Conservation (phyloP, 2,113 vertebrate genomes). For the Glareola pratincola region DNA sequence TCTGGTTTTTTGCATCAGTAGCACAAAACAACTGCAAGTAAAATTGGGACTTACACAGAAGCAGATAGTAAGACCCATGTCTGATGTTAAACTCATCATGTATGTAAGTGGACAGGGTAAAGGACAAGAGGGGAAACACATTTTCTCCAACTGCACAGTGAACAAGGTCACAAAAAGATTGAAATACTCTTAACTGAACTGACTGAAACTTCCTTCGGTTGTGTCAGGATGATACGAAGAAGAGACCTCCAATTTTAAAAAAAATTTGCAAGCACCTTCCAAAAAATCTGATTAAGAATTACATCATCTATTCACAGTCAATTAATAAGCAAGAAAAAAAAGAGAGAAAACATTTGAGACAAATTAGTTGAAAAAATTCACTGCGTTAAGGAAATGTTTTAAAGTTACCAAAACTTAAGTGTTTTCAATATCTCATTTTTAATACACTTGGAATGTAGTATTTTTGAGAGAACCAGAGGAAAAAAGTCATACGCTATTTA, state of each 20-base stretch:
- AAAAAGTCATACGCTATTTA: not conserved
- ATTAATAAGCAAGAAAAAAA: not conserved
- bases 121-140: not conserved
- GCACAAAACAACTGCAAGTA: not conserved
- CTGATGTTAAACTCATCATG: not conserved
- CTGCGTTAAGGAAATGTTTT: not conserved
- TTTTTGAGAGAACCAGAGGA: not conserved
- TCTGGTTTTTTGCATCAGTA: not conserved
- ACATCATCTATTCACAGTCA: not conserved
- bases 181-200: not conserved
- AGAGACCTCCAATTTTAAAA: not conserved
- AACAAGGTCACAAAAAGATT: not conserved
- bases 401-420: not conserved
- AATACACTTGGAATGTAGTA: not conserved
- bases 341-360: not conserved
- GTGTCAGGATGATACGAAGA: not conserved
- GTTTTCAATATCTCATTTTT: not conserved
- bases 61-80: not conserved
- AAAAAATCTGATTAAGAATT: not conserved
- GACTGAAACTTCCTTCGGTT: not conserved
- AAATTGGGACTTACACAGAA: not conserved
- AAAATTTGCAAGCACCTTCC: not conserved
- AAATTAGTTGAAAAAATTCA: not conserved
- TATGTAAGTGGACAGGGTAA: not conserved
- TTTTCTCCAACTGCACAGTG: not conserved